Evolutionary conservation across 2,113 vertebrate genomes (phyloP), one percentile per base, ranked within the genome.

Genomic region (Petromus typicus): DNA sequence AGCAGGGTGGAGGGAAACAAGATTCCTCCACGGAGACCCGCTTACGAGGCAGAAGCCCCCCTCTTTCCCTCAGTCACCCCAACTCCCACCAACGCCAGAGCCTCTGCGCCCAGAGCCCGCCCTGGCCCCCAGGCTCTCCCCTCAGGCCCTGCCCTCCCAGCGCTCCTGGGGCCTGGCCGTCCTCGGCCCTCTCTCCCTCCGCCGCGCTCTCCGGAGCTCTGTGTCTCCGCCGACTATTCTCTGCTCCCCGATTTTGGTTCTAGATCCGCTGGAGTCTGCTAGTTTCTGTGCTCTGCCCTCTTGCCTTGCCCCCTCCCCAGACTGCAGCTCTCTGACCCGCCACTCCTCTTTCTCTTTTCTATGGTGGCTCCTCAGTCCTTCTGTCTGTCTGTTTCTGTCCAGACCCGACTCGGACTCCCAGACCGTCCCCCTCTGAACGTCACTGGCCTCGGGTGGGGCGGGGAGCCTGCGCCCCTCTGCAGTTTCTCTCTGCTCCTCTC

Each of bases 271-370:
- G 27, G 40, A 85, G 85, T 71, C 43, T 80, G 34, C 95, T 75
- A 20, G 57, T 45, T 69, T 78, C 61, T 88, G 48, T 37, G 56
- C 56, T 86, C 89, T 23, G 45, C 45, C 82, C 30, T 88, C 32
- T 94, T 7, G 61, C 66, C 93, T 43, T 51, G 48, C 22, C 11
- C 56, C 59, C 37, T 76, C 82, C 81, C 48, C 88, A 73, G 80
- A 76, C 43, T 94, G 57, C 78, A 75, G 25, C 63, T 94, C 91
- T 97, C 88, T 45, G 59, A 81, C 56, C 92, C 90, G 86, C 85
- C 71, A 40, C 45, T 71, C 63, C 6, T 93, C 57, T 95, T 73
- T 84, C 67, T 94, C 43, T 90, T 32, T 56, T 61, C 78, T 86
- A 66, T 89, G 40, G 51, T 59, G 51, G 22, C 64, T 66, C 91